phyloP scores from a whole-genome alignment of 1,140 invertebrate species.

The Trichonephila clavipes region DNA sequence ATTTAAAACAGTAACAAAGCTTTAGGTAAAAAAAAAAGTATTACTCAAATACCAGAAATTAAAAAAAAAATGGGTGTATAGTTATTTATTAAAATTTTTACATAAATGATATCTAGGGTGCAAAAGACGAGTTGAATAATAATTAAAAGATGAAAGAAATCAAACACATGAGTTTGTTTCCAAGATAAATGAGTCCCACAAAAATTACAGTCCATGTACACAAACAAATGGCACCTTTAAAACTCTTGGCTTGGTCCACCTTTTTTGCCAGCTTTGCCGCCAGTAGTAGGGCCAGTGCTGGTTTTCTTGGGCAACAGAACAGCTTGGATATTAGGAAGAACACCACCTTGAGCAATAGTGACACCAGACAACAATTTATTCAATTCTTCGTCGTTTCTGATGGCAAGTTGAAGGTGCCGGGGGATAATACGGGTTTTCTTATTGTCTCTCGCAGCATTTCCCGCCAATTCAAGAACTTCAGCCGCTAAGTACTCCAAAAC shows the following conservation, averaged over 20 bases:
- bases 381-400: slow-evolving; percentile 92
- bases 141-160: background rate
- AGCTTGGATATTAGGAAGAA: slow-evolving; percentile 89
- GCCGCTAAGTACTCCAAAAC: slow-evolving; percentile 84
- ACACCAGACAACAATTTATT: slow-evolving; percentile 89
- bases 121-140: background rate
- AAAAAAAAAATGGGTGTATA: background rate
- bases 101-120: background rate
- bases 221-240: background rate
- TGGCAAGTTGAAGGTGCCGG: slow-evolving; percentile 89
- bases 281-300: slow-evolving; percentile 67
- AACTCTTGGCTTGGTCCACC: slow-evolving; percentile 71
- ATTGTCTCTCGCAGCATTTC: slow-evolving; percentile 87
- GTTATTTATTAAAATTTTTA: slow-evolving; percentile 32
- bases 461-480: slow-evolving; percentile 89
- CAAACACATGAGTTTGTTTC: background rate
- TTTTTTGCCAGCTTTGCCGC: slow-evolving; percentile 48
- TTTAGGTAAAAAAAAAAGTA: no score
- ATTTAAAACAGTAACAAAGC: no score
- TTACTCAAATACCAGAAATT: background rate
- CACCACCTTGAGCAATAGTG: slow-evolving; percentile 91
- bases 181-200: background rate
- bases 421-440: slow-evolving; percentile 87
- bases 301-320: slow-evolving; percentile 87
- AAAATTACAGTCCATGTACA: background rate